Evolutionary conservation across 2,888 invertebrate genomes (phyloP).

Genomic region (Heteromurus nitidus): DNA sequence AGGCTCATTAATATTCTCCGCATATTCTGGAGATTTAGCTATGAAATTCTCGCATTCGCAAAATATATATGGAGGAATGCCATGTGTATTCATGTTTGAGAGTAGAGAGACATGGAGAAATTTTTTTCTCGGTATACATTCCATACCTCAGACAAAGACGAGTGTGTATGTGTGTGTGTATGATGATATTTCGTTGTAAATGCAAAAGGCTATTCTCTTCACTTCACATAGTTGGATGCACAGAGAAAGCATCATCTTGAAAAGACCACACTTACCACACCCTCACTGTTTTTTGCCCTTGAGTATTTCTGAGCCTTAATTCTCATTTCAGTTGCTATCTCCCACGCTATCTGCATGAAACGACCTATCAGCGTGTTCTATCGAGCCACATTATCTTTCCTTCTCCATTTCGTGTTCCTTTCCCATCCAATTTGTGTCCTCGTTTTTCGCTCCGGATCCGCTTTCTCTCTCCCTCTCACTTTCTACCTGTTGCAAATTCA

Average conservation of each 20-base stretch:
- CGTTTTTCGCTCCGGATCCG: not conserved
- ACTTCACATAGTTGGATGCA: slow-evolving; percentile 4
- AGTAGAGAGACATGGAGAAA: not conserved
- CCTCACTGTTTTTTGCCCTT: slow-evolving; percentile 42
- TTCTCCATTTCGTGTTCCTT: not conserved
- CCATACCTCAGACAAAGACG: too few relatives aligned
- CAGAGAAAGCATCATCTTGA: not conserved
- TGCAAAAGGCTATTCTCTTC: not conserved
- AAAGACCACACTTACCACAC: slow-evolving; percentile 37
- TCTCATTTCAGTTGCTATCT: not conserved
- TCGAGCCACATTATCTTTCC: not conserved
- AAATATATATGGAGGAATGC: not conserved
- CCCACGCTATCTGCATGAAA: not conserved
- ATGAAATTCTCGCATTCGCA: slow-evolving; percentile 9
- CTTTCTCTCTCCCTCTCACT: not conserved
- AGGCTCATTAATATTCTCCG: slow-evolving; percentile 57
- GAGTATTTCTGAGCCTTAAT: slow-evolving; percentile 21
- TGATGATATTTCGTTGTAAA: not conserved
- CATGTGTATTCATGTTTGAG: not conserved
- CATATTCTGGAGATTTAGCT: slow-evolving; percentile 52
- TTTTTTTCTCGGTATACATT: not conserved
- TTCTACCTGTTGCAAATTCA: slow-evolving; percentile 1
- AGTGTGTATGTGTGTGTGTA: not conserved
- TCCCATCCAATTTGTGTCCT: not conserved
- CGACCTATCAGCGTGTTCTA: not conserved